Base-by-base conservation (phyloP, 2,888 invertebrate genomes). In the Pachydiplax longipennis region DNA sequence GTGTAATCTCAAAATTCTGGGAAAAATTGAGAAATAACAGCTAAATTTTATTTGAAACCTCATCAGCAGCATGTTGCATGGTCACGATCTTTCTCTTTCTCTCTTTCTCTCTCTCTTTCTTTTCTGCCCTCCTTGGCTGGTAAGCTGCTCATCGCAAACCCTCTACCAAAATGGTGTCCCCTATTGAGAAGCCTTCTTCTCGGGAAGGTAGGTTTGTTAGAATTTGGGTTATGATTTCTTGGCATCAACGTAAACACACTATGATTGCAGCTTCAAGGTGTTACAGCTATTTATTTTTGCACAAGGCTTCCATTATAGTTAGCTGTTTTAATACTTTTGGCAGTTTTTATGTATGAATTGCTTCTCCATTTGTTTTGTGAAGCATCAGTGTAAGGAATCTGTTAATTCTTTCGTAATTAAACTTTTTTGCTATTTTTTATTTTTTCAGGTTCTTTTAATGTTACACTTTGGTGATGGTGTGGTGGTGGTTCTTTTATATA, bases 111-210 rank as follows among this genome's bases (percentile, higher is more conserved):
- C 81, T 91, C 90, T 90, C 81, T 65, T 61, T 82, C 81, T 91
- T 48, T 90, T 80, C 87, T 81, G 82, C 91, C 91, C 91, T 91
- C 90, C 90, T 91, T 91, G 91, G 91, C 91, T 91, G 91, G 91
- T 90, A 90, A 91, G 91, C 92, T 91, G 92, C 91, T 91, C 91
- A 92, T 58, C 92, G 92, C 91, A 92, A 92, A 91, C 92, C 91
- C 91, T 92, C 92, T 91, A 91, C 92, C 91, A 92, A 92, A 91
- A 90, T 90, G 61, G 91, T 91, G 58, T 90, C 91, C 73, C 91
- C 91, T 61, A 53, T 91, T 83, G 92, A 92, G 91, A 90, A 90
- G 87, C 80, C 90, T 25, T 73, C 61, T 80, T 81, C 90, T 82
- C 90, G 90, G 91, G 91, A 91, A 91, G 91, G 91, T 91, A 91